Evolutionary conservation across 2,797 vertebrate species (phyloP), one percentile per base, ranked within the genome.

Genomic region (Ctenochaetus hawaiiensis): DNA sequence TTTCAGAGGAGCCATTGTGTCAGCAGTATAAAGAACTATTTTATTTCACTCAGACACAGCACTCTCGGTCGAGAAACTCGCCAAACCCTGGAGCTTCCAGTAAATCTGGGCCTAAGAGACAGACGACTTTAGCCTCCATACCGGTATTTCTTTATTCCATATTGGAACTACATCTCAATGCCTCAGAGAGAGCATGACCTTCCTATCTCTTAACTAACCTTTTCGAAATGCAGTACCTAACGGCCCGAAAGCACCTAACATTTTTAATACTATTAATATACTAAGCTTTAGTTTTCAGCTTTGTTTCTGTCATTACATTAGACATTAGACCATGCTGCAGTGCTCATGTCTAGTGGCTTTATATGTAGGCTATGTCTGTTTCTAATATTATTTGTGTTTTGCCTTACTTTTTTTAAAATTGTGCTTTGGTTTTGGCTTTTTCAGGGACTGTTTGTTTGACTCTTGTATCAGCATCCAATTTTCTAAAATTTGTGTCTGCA

Each of bases 41-140:
- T 70, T 93, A 82, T 94, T 93, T 89, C 54, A 91, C 87, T 87
- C 80, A 96, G 95, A 96, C 92, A 88, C 95, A 95, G 87, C 92
- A 93, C 75, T 88, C 92, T 75, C 85, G 92, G 80, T 89, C 91
- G 84, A 93, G 83, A 87, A 88, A 93, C 58, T 83, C 83, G 57
- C 86, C 93, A 92, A 94, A 94, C 84, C 92, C 92, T 72, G 94
- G 92, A 94, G 92, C 94, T 72, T 94, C 94, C 82, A 94, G 90
- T 94, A 95, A 94, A 91, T 93, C 91, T 90, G 92, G 91, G 73
- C 86, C 74, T 89, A 78, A 79, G 85, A 93, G 83, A 90, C 91
- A 93, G 90, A 94, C 86, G 63, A 96, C 92, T 66, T 93, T 96
- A 95, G 92, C 94, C 78, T 95, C 95, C 78, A 95, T 96, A 91